Base-by-base conservation (phyloP, 2,797 vertebrate species). In the Brachymystax lenok region DNA sequence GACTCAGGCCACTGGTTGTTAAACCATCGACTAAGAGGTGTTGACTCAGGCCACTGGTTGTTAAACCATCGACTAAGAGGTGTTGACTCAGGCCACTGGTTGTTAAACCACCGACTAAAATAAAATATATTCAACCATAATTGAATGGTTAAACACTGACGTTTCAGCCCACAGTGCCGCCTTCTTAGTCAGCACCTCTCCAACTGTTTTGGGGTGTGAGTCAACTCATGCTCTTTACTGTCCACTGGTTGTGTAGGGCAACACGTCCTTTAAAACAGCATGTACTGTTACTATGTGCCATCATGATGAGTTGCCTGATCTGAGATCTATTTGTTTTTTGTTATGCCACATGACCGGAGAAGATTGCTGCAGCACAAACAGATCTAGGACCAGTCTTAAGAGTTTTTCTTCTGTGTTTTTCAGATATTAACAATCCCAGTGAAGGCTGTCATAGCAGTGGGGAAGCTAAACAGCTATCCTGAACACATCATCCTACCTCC, bases 361-460 rank as follows among this genome's bases (percentile, higher is more conserved):
- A 1, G 52, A 51, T 52, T 7, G 35, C 35, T 10, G 2, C 35
- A 40, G 35, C 35, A 40, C 8, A 8, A 40, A 40, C 35, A 40
- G 35, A 10, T 3, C 5, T 12, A 13, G 7, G 14, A 63, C 12
- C 1, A 2, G 61, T 66, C 1, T 35, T 4, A 67, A 0, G 50
- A 10, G 67, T 33, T 66, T 71, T 73, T 46, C 24, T 27, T n/a
- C 74, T 35, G 84, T 70, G 76, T 16, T 6, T 80, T 77, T 59
- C 90, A 99, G 98, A 98, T 99, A 89, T 93, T 99, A 86, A 98
- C 97, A 68, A 96, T 99, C 85, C 97, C 97, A 33, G 97, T 99
- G 81, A 99, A 96, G 88, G 98, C 97, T 17, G 93, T 99, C 75
- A 94, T 99, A 16, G 98, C 97, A 40, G 98, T 99, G 78, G 98